These are phyloP conservation scores for Temnothorax unifasciatus DNA, from an alignment of 2,888 invertebrate genomes.

Conservation along the genomic window DNA sequence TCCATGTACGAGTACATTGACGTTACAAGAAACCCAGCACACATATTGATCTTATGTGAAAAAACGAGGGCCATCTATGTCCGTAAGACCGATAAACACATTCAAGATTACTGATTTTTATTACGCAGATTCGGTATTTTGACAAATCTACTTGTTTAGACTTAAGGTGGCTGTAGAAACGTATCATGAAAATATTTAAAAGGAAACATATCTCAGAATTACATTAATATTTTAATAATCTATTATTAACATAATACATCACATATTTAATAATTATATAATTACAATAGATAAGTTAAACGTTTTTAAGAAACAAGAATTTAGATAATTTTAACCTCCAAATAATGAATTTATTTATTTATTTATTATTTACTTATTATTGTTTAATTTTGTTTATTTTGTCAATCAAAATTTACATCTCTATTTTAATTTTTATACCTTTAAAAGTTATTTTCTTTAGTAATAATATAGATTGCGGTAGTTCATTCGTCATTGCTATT, in stretches of 20 bases:
- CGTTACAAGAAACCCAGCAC: slow-evolving; percentile 25
- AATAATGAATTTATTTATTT: too few relatives aligned
- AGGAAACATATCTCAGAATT: not conserved
- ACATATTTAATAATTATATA: not conserved
- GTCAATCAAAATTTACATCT: not conserved
- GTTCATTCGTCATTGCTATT: not conserved
- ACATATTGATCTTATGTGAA: slow-evolving; percentile 33
- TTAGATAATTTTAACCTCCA: not conserved
- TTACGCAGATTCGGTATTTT: slow-evolving; percentile 18
- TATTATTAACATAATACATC: not conserved
- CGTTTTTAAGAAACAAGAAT: not conserved
- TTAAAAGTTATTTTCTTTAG: not conserved
- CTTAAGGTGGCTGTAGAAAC: not conserved
- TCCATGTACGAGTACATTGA: slow-evolving; percentile 53
- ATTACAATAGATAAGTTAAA: not conserved
- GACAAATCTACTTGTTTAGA: not conserved
- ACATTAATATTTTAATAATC: not conserved
- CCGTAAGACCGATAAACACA: slow-evolving; percentile 13
- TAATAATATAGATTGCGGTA: not conserved
- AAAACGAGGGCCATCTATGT: slow-evolving; percentile 27
- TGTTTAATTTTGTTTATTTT: not conserved
- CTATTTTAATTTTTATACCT: not conserved
- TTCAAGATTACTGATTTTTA: not conserved
- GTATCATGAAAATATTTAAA: not conserved
- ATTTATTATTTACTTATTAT: too few relatives aligned